Evolutionary conservation across 2,113 vertebrate species (phyloP).

Genomic region (Catharus minimus): DNA sequence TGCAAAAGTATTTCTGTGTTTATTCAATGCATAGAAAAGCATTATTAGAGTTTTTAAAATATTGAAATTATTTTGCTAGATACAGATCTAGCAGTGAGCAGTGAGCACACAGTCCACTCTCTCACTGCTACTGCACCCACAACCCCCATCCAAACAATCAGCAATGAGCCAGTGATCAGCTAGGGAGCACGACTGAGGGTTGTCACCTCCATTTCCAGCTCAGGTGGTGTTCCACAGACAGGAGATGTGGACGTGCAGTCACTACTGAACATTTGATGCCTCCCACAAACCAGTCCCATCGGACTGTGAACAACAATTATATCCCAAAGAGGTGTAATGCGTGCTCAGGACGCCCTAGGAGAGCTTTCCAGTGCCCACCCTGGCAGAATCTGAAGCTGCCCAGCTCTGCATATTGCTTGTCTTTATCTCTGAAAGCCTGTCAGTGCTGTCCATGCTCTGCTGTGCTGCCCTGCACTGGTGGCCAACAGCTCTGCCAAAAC

Average conservation of each 20-base stretch:
- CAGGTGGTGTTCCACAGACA: not conserved
- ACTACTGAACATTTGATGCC: rapidly evolving
- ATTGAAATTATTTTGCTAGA: not conserved
- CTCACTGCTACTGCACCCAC: not conserved
- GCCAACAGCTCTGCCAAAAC: not conserved
- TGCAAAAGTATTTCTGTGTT: not conserved
- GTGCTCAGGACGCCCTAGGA: not conserved
- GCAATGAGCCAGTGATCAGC: not conserved
- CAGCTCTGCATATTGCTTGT: not conserved
- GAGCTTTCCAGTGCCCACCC: not conserved
- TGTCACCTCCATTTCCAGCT: not conserved
- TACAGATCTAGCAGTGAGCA: rapidly evolving
- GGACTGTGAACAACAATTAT: not conserved
- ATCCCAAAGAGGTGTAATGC: not conserved
- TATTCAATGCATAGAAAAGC: not conserved
- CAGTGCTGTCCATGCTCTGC: not conserved
- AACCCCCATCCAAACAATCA: not conserved
- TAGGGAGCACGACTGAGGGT: rapidly evolving
- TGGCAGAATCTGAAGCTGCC: not conserved
- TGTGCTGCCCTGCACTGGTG: not conserved
- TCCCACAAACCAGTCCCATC: too few relatives aligned
- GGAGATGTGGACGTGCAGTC: rapidly evolving
- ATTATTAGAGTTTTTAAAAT: rapidly evolving
- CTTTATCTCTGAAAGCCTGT: not conserved
- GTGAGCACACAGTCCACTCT: not conserved